Conservation (phyloP, 2,888 invertebrate species). For the Macrophya annulata region DNA sequence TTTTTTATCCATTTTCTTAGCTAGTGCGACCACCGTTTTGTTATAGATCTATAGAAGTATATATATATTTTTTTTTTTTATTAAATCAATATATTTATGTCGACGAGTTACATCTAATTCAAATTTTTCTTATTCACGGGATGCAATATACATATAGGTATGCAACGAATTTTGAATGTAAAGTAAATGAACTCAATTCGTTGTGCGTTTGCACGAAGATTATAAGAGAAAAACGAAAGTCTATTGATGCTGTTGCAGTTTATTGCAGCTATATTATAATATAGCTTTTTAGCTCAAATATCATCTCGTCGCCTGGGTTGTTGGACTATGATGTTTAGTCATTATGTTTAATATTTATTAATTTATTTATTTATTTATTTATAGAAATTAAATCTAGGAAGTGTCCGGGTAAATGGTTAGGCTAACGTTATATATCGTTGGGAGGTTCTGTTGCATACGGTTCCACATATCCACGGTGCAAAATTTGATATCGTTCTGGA, state of each 20-base stretch:
- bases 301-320: constrained; percentile 48
- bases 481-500: constrained; percentile 30
- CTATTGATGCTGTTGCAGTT: constrained; percentile 28
- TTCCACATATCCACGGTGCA: constrained; percentile 49
- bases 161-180: neutral
- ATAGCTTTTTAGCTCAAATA: constrained; percentile 43
- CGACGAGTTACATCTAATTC: constrained; percentile 31
- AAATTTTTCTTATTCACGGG: neutral
- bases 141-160: constrained; percentile 2
- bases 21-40: neutral
- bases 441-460: constrained; percentile 55
- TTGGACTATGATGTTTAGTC: constrained; percentile 54
- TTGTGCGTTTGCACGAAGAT: neutral
- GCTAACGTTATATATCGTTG: constrained; percentile 50
- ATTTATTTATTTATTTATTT: constrained; percentile 42
- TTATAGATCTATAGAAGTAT: constrained; percentile 50
- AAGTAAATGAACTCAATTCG: neutral
- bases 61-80: constrained; percentile 1
- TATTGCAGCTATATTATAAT: constrained; percentile 22
- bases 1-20: neutral
- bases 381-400: constrained; percentile 22
- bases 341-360: constrained; percentile 53
- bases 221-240: constrained; percentile 17
- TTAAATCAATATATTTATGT: neutral
- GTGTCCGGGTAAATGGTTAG: constrained; percentile 55